These are phyloP conservation scores for Sitobion miscanthi DNA, from an alignment of 1,140 invertebrate species.

Conservation along the genomic window DNA sequence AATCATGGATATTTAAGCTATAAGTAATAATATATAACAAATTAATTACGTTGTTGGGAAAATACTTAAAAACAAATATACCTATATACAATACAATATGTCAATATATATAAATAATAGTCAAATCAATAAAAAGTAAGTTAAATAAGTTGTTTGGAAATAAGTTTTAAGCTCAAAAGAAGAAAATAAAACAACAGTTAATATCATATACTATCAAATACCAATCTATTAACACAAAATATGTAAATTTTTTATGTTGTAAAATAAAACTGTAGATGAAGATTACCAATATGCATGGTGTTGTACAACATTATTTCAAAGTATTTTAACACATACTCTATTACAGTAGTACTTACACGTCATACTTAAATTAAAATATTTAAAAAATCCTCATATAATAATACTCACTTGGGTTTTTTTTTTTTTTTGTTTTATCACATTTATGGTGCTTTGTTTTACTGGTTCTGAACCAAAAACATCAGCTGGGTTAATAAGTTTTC, in stretches of 20 bases:
- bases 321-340: neutral
- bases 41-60: neutral
- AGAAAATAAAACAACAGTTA: neutral
- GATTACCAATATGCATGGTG: no score
- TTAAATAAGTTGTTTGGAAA: no score
- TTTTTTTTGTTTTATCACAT: neutral
- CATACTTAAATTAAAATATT: neutral
- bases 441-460: constrained; percentile 14
- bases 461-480: constrained; percentile 46
- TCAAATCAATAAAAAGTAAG: no score
- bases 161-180: neutral
- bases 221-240: no score
- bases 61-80: neutral
- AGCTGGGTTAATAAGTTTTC: neutral
- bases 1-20: neutral
- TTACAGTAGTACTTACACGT: neutral
- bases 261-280: neutral
- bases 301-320: no score
- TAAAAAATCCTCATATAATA: neutral
- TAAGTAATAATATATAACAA: neutral
- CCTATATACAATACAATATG: neutral
- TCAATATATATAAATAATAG: no score
- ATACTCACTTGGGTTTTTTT: neutral
- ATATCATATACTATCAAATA: neutral
- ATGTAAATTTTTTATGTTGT: neutral